Evolutionary conservation across 2,113 vertebrate genomes (phyloP).

Genomic region (Thalassarche chlororhynchos): DNA sequence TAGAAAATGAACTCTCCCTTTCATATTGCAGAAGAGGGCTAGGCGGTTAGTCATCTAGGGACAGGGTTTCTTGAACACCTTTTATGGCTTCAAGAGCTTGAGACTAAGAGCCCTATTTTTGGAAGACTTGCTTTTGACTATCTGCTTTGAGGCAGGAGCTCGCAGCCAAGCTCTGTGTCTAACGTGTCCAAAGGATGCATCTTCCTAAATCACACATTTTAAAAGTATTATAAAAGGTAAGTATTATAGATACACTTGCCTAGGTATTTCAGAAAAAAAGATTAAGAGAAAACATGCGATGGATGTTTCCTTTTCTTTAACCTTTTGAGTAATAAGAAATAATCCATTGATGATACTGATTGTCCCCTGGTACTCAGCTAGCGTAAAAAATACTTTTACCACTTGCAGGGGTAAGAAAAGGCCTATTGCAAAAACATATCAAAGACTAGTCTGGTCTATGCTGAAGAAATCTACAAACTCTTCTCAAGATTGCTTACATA

Average conservation of each 20-base stretch:
- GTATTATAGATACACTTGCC: neutral
- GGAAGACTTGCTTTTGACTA: neutral
- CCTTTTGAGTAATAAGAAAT: neutral
- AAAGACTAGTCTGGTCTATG: neutral
- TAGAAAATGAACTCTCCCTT: neutral
- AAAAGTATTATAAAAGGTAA: neutral
- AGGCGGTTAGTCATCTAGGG: constrained; percentile 23
- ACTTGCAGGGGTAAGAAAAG: neutral
- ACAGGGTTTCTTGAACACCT: constrained; percentile 16
- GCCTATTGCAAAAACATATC: neutral
- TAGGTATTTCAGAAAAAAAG: neutral
- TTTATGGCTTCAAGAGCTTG: constrained; percentile 54
- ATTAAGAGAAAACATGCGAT: neutral
- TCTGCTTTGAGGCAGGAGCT: neutral
- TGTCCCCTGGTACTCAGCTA: neutral
- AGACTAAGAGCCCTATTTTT: constrained; percentile 6
- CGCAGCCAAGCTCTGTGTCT: neutral
- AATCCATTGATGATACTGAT: neutral
- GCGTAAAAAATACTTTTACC: neutral
- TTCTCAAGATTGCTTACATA: neutral
- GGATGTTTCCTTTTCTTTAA: neutral
- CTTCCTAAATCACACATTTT: neutral
- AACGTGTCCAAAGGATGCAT: neutral
- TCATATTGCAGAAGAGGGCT: neutral
- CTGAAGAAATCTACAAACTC: neutral